phyloP scores from a whole-genome alignment of 2,888 invertebrate species.

The Chesias legatella region DNA sequence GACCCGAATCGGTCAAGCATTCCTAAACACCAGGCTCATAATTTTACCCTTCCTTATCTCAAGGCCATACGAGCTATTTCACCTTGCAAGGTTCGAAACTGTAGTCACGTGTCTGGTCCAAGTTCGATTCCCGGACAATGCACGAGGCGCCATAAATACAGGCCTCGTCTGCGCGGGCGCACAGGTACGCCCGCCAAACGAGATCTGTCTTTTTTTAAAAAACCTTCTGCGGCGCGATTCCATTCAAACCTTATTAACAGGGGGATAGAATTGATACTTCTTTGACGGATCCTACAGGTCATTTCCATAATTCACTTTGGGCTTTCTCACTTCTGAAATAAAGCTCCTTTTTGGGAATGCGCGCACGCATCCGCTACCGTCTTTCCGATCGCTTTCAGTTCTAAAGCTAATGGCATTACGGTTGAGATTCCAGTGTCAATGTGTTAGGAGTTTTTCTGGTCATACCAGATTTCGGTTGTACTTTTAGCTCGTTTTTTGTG shows the following conservation, averaged over 20 bases:
- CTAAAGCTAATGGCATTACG: conserved; percentile 35
- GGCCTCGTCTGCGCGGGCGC: conserved; percentile 73
- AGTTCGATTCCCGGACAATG: conserved; percentile 49
- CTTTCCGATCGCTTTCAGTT: conserved; percentile 31
- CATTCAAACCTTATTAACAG: conserved; percentile 38
- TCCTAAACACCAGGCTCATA: conserved; percentile 7
- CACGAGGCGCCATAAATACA: conserved; percentile 78
- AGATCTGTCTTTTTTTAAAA: conserved; percentile 72
- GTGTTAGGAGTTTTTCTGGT: conserved; percentile 53
- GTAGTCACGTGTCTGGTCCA: conserved; percentile 28
- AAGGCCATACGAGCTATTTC: conserved; percentile 22
- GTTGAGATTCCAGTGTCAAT: conserved; percentile 39
- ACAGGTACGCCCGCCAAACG: conserved; percentile 77
- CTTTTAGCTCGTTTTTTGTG: conserved; percentile 69
- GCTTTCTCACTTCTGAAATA: conserved; percentile 77
- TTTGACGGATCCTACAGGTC: conserved; percentile 29
- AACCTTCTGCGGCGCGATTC: conserved; percentile 34
- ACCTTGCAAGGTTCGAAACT: conserved; percentile 15
- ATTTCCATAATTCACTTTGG: conserved; percentile 75
- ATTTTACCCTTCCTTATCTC: conserved; percentile 15
- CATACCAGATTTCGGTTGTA: conserved; percentile 71
- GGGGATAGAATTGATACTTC: conserved; percentile 38
- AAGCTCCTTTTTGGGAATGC: conserved; percentile 70
- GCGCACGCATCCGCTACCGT: conserved; percentile 41
- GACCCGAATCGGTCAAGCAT: conserved; percentile 22